These are phyloP conservation scores for Megaceryle maxima DNA, from an alignment of 2,113 vertebrate genomes.

Conservation along the genomic window DNA sequence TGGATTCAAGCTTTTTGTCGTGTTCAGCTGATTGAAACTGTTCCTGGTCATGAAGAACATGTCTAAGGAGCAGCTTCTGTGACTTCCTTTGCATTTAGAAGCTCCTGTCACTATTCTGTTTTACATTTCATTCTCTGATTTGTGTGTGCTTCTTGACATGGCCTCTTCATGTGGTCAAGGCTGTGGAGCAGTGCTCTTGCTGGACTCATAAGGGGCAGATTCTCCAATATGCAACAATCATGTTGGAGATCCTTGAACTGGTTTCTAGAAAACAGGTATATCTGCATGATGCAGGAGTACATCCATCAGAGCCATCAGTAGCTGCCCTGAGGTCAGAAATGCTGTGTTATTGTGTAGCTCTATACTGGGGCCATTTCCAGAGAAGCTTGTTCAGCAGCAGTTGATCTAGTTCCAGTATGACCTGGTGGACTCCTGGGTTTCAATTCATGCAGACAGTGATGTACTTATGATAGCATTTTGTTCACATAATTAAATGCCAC, in stretches of 20 bases:
- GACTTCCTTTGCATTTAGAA: background rate
- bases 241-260: background rate
- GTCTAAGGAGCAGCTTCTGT: background rate
- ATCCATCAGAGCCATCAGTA: background rate
- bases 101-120: background rate
- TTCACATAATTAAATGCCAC: background rate
- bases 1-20: background rate
- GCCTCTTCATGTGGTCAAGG: background rate
- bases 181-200: background rate
- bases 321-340: background rate
- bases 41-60: background rate
- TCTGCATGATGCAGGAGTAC: background rate
- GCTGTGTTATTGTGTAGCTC: background rate
- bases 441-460: background rate
- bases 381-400: background rate
- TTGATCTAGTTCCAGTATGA: background rate
- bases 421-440: background rate
- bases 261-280: background rate
- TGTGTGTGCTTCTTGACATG: background rate
- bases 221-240: accelerated
- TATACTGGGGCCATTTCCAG: background rate
- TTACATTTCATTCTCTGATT: background rate
- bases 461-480: background rate
- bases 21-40: background rate
- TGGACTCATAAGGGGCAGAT: background rate